Percentiles rank a stretch among this genome's conserved stretches.
These are phyloP conservation scores for Labia minor DNA, from an alignment of 2,888 invertebrate genomes.

Conservation along the genomic window DNA sequence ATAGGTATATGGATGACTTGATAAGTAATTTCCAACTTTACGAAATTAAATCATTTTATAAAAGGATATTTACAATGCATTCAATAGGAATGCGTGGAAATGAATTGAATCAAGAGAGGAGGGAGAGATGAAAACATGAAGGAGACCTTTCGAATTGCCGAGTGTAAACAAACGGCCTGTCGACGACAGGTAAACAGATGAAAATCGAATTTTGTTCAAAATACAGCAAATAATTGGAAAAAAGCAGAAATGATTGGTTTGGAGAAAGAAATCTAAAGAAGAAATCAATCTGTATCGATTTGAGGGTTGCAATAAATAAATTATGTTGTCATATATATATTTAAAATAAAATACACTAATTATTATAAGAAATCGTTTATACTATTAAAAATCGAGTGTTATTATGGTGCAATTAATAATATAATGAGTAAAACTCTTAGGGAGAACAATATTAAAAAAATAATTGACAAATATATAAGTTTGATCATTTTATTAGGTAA, in stretches of 20 bases:
- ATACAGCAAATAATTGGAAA: neutral
- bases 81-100: neutral
- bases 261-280: neutral
- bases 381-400: no score
- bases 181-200: neutral
- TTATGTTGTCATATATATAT: no score
- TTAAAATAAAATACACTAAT: no score
- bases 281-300: no score
- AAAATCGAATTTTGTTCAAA: neutral
- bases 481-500: no score
- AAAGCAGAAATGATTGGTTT: neutral
- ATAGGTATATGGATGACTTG: neutral
- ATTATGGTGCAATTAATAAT: no score
- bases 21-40: neutral
- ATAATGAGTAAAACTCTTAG: no score
- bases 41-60: neutral
- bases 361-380: no score
- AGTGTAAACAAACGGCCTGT: neutral
- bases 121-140: no score
- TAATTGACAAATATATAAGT: no score
- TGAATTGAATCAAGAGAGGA: neutral
- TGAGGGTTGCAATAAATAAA: no score
- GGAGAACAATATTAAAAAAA: no score
- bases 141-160: neutral
- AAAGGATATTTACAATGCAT: conserved; percentile 3